A percentile compares a stretch with the other conserved stretches of the same genome.
These are phyloP conservation scores for Diaperis boleti DNA, from an alignment of 2,888 invertebrate species.

Conservation along the genomic window DNA sequence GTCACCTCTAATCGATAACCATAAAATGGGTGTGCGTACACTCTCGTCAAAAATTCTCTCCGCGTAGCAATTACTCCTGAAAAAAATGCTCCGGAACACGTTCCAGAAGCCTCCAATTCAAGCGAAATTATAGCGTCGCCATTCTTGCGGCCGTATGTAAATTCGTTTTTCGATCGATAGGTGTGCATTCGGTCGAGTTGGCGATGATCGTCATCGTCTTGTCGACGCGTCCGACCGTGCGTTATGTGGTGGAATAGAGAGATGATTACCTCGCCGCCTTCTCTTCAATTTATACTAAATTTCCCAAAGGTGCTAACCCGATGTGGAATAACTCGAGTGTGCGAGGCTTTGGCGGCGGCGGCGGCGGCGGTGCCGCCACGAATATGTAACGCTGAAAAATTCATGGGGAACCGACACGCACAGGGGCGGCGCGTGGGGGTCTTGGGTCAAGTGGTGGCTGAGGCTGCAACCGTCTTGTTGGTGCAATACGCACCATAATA, in stretches of 20 bases:
- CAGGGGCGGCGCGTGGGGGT: too few species aligned
- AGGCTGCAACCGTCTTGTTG: too few species aligned
- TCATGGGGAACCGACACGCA: constrained; percentile 29
- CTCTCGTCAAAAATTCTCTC: constrained; percentile 7
- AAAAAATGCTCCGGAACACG: constrained; percentile 23
- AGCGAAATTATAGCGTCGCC: constrained; percentile 12
- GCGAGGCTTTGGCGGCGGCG: constrained; percentile 32
- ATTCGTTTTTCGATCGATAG: constrained; percentile 6
- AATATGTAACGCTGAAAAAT: constrained; percentile 14
- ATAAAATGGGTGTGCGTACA: constrained; percentile 23
- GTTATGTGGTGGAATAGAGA: constrained; percentile 44
- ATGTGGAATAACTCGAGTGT: constrained; percentile 43
- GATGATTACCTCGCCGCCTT: constrained; percentile 54
- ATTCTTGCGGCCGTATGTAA: constrained; percentile 1
- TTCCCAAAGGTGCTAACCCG: constrained; percentile 58
- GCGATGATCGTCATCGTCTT: constrained; percentile 23
- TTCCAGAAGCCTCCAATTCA: constrained; percentile 22
- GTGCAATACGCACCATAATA: too few species aligned
- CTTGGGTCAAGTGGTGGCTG: too few species aligned
- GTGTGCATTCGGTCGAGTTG: constrained; percentile 17
- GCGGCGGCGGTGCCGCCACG: constrained; percentile 17
- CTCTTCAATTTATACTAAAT: constrained; percentile 56
- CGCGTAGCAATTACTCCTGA: constrained; percentile 25
- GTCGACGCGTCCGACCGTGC: constrained; percentile 55
- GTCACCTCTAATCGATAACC: constrained; percentile 24